These are phyloP conservation scores for Nerophis ophidion DNA, from an alignment of 2,113 vertebrate genomes.

Conservation along the genomic window DNA sequence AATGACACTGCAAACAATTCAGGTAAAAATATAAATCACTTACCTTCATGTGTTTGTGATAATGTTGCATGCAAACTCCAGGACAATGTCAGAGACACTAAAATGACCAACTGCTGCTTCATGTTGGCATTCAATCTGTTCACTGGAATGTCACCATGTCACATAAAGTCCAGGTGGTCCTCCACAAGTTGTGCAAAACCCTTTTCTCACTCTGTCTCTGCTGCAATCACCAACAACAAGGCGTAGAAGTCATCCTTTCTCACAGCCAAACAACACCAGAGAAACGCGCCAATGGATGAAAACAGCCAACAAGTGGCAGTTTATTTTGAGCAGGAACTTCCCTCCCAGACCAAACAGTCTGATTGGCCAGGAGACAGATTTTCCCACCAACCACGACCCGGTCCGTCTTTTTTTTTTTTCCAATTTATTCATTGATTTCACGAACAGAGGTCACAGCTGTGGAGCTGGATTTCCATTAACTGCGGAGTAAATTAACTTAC, in stretches of 20 bases:
- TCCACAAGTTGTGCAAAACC: neutral
- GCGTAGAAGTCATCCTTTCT: neutral
- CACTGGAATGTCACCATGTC: conserved; percentile 31
- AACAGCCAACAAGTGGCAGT: conserved; percentile 43
- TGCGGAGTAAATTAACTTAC: neutral
- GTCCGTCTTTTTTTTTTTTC: conserved; percentile 36
- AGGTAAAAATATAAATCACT: neutral
- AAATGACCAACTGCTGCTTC: conserved; percentile 43
- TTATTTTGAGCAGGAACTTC: conserved; percentile 50
- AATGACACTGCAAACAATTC: conserved; percentile 6
- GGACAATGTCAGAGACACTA: conserved; percentile 37
- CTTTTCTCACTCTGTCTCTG: neutral
- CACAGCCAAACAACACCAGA: conserved; percentile 8
- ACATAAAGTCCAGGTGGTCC: neutral
- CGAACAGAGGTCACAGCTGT: neutral
- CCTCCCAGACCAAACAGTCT: conserved; percentile 38
- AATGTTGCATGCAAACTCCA: conserved; percentile 29
- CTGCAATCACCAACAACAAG: neutral
- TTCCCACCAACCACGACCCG: conserved; percentile 49
- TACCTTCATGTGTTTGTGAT: conserved; percentile 68
- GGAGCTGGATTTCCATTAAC: too few relatives aligned
- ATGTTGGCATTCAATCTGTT: conserved; percentile 38
- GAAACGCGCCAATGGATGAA: conserved; percentile 32
- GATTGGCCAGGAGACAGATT: conserved; percentile 49
- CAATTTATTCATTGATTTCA: neutral